These are phyloP conservation scores for Anser brachyrhynchus DNA, from an alignment of 2,113 vertebrate genomes.

Conservation along the genomic window DNA sequence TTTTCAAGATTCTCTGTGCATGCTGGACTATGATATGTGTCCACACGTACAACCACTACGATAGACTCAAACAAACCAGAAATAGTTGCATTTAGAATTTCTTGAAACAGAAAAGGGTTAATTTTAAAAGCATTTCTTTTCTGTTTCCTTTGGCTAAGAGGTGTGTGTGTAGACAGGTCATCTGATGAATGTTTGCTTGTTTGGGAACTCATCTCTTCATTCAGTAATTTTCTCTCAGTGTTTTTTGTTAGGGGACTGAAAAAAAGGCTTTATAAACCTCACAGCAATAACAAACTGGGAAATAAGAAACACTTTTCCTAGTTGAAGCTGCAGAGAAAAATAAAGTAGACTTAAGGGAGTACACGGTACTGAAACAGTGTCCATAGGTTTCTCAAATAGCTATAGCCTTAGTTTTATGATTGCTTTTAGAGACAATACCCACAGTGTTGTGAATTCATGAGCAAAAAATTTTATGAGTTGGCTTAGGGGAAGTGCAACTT, in stretches of 20 bases:
- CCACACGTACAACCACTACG: background rate
- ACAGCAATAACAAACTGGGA: background rate
- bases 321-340: background rate
- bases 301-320: conserved; percentile 1
- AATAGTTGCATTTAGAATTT: background rate
- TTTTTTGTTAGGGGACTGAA: background rate
- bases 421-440: background rate
- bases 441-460: background rate
- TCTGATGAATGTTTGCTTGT: background rate
- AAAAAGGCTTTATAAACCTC: background rate
- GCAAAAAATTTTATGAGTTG: background rate
- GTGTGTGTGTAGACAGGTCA: background rate
- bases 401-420: background rate
- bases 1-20: background rate
- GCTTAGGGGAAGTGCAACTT: background rate
- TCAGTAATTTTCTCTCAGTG: background rate
- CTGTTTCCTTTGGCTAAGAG: background rate
- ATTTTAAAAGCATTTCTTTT: background rate
- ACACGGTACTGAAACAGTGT: background rate
- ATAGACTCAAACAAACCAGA: background rate
- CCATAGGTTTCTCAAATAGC: background rate
- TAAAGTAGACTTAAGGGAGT: background rate
- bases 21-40: background rate
- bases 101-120: background rate
- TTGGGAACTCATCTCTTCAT: background rate